Evolutionary conservation across 1,140 invertebrate species (phyloP).

Genomic region (Cydia strobilella): DNA sequence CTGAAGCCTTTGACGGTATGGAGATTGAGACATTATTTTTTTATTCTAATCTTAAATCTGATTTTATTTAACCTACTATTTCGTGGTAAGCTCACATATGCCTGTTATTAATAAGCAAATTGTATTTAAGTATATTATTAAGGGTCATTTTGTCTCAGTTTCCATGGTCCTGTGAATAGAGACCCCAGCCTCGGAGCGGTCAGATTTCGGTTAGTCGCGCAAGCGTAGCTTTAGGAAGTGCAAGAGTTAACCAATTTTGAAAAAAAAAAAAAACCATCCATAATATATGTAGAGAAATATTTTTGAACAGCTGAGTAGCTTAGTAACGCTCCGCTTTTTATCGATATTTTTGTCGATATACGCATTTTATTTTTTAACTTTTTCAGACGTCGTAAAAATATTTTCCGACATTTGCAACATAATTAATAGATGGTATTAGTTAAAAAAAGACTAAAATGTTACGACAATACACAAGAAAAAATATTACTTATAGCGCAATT

Average conservation of each 20-base stretch:
- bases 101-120: too few relatives aligned
- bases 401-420: not conserved
- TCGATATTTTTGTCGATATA: not conserved
- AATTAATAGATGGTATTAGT: not conserved
- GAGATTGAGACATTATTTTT: not conserved
- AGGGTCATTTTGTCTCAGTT: not conserved
- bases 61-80: not conserved
- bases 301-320: not conserved
- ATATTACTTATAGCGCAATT: not conserved
- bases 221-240: slow-evolving; percentile 8
- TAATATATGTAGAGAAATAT: not conserved
- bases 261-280: not conserved
- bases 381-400: not conserved
- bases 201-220: slow-evolving; percentile 7
- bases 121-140: too few relatives aligned
- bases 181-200: slow-evolving; percentile 9
- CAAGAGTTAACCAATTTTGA: slow-evolving; percentile 13
- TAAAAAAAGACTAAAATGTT: slow-evolving; percentile 6
- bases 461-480: slow-evolving; percentile 5
- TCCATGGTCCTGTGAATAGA: not conserved
- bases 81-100: not conserved
- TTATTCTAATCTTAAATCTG: not conserved
- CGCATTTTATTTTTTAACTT: not conserved
- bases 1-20: slow-evolving; percentile 15
- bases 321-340: not conserved